Base-by-base conservation (phyloP, 2,113 vertebrate genomes). In the Dendropsophus ebraccatus region DNA sequence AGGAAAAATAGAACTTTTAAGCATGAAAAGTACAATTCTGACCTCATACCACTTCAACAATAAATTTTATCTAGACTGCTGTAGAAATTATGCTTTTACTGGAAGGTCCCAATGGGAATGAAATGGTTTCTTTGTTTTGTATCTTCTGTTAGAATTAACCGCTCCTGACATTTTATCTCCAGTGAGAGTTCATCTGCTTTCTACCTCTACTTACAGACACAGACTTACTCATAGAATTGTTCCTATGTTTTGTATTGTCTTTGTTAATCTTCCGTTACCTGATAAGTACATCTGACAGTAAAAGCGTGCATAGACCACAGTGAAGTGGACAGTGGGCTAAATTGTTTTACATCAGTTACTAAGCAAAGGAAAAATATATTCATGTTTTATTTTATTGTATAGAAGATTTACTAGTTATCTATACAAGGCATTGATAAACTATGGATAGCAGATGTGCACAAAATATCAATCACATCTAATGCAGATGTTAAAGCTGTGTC, bases 101-200 rank as follows among this genome's bases (percentile, higher is more conserved):
- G 50, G 19, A 78, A 56, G 30, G 19, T 78, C 75, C 75, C 52
- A 78, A 50, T 23, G 30, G 75, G 75, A 54, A 54, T 56, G 21
- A 32, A 78, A 78, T 78, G 75, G 49, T 56, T 78, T 78, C 28
- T 23, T 78, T 16, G 75, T 56, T 56, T 78, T 35, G 28, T n/a
- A 78, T 78, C 75, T 52, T 76, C 45, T 76, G 45, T 76, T 56
- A 37, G 75, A 78, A 21, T 56, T 54, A 78, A 78, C 75, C 17
- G 2, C 19, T 78, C 7, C 52, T 58, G 47, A 75, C 37, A 50
- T 49, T 19, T 75, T 28, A 16, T 47, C 35, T 70, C 73, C 25
- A 17, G 10, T n/a, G 75, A 78, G 52, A 56, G 50, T 56, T 78
- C 49, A 56, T 78, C 72, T 28, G 37, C 72, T 75, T 75, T 75